These are phyloP conservation scores for Cephalopachus bancanus DNA, from an alignment of 2,797 vertebrate species.

Conservation along the genomic window DNA sequence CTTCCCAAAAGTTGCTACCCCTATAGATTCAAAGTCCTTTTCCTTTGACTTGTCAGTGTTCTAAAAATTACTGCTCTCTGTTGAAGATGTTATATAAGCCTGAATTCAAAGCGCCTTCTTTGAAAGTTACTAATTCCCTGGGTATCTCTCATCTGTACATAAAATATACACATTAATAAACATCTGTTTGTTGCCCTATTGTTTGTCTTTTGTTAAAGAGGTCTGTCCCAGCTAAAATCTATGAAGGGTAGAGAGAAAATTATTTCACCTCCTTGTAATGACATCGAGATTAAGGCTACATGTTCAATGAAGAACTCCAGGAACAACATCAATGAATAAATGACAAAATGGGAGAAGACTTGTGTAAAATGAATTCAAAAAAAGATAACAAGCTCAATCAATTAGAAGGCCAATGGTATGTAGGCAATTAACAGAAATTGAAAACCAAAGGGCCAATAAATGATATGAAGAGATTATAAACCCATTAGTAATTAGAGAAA, in stretches of 20 bases:
- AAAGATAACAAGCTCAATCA: not conserved
- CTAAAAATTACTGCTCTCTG: not conserved
- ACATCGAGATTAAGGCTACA: not conserved
- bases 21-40: not conserved
- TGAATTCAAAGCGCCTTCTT: not conserved
- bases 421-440: not conserved
- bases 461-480: not conserved
- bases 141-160: not conserved
- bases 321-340: not conserved
- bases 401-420: not conserved
- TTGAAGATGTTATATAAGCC: not conserved
- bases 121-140: not conserved
- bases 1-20: not conserved
- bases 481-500: not conserved
- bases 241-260: not conserved
- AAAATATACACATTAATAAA: not conserved
- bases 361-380: not conserved
- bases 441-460: not conserved
- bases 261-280: not conserved
- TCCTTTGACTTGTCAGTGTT: not conserved
- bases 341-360: not conserved
- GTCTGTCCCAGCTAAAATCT: not conserved
- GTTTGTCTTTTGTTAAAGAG: not conserved
- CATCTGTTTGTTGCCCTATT: not conserved
- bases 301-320: not conserved